These are phyloP conservation scores for Drosophila phalerata DNA, from an alignment of 2,888 invertebrate genomes.

Conservation along the genomic window DNA sequence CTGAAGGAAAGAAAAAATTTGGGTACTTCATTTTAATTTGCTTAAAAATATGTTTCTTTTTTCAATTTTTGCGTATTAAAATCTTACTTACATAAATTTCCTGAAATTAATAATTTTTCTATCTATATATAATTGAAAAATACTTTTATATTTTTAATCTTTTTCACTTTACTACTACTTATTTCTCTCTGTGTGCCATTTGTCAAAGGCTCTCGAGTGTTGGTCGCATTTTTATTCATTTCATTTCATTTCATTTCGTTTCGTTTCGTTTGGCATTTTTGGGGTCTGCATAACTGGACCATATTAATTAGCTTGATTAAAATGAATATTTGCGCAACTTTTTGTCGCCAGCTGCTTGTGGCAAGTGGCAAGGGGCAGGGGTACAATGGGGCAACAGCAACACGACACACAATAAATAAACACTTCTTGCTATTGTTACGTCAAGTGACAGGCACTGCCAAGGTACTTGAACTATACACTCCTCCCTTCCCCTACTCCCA, in stretches of 20 bases:
- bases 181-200: conserved; percentile 16
- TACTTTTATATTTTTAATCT: too few species aligned
- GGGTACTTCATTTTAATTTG: too few species aligned
- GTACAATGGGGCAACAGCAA: not conserved
- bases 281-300: conserved; percentile 61
- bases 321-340: conserved; percentile 73
- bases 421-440: conserved; percentile 64
- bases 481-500: not conserved
- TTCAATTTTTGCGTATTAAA: too few species aligned
- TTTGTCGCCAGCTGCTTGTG: conserved; percentile 49
- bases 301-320: conserved; percentile 80
- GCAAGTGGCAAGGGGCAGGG: conserved; percentile 7
- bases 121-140: too few species aligned
- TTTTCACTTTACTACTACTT: too few species aligned
- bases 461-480: conserved; percentile 48
- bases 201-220: conserved; percentile 24
- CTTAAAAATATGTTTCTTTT: too few species aligned
- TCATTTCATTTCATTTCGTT: conserved; percentile 19
- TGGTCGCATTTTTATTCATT: conserved; percentile 38
- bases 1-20: not conserved
- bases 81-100: too few species aligned
- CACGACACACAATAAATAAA: conserved; percentile 69
- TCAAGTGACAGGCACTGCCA: conserved; percentile 52
- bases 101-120: too few species aligned
- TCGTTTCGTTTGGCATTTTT: conserved; percentile 37